These are phyloP conservation scores for Oryzias javanicus DNA, from an alignment of 2,113 vertebrate species.

Conservation along the genomic window DNA sequence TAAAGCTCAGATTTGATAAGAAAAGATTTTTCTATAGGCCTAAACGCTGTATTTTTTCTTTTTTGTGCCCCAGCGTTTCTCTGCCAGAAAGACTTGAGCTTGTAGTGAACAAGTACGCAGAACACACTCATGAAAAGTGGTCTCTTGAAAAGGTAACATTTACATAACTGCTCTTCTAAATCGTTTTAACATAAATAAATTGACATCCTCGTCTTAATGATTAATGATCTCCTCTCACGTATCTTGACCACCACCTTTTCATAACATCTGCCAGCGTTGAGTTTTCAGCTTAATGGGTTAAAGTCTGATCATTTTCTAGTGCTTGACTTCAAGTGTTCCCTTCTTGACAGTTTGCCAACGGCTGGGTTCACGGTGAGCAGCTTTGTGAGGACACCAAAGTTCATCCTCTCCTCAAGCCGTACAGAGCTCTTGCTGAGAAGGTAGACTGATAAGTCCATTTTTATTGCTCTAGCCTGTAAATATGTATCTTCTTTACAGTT, in stretches of 20 bases:
- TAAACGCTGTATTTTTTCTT: background rate
- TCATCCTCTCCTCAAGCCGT: constrained; percentile 94
- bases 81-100: constrained; percentile 90
- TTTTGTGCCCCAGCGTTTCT: constrained; percentile 74
- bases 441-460: constrained; percentile 64
- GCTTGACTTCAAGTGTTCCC: constrained; percentile 14
- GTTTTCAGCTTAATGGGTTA: constrained; percentile 1
- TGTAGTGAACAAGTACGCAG: constrained; percentile 93
- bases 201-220: constrained; percentile 13
- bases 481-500: too few relatives aligned
- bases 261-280: constrained; percentile 14
- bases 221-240: background rate
- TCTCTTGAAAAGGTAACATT: constrained; percentile 89
- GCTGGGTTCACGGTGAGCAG: constrained; percentile 94
- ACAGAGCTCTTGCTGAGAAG: constrained; percentile 92
- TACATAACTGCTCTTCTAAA: constrained; percentile 4
- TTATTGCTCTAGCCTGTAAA: too few relatives aligned
- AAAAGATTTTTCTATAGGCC: background rate
- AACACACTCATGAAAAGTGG: constrained; percentile 96
- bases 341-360: constrained; percentile 85
- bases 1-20: background rate
- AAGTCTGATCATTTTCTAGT: constrained; percentile 8
- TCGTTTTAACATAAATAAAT: constrained; percentile 7
- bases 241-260: background rate
- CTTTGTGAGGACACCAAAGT: constrained; percentile 89